Conservation (phyloP, 2,797 vertebrate genomes). For the Scolopax rusticola region DNA sequence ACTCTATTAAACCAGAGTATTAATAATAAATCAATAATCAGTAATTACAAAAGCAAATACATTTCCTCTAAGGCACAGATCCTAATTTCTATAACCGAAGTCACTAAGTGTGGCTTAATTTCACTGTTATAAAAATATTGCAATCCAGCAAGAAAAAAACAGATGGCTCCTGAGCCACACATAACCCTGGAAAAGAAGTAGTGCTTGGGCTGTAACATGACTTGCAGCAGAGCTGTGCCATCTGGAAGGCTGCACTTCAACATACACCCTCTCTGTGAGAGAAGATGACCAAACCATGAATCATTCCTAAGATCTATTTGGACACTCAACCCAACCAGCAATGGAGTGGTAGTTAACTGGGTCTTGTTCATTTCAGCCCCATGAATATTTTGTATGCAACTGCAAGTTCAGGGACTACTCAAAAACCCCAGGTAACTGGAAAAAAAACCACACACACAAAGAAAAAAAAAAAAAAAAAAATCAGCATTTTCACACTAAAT, state of each 20-base stretch:
- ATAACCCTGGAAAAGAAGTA: not conserved
- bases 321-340: not conserved
- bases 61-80: not conserved
- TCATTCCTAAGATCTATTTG: not conserved
- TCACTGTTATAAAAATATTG: not conserved
- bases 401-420: not conserved
- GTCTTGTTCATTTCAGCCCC: not conserved
- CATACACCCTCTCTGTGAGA: not conserved
- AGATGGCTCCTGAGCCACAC: not conserved
- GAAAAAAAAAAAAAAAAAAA: not conserved
- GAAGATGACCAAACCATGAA: not conserved
- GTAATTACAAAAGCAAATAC: slow-evolving; percentile 2
- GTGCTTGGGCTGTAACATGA: not conserved
- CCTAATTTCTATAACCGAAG: not conserved
- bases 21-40: no score
- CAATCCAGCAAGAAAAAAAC: not conserved
- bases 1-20: not conserved
- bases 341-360: not conserved
- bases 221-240: not conserved
- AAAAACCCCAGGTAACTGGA: not conserved
- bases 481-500: not conserved
- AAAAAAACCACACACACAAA: no score
- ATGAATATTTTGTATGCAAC: not conserved
- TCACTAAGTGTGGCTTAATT: not conserved
- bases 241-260: not conserved